phyloP scores from a whole-genome alignment of 2,888 invertebrate species.

The Metalampra italica region DNA sequence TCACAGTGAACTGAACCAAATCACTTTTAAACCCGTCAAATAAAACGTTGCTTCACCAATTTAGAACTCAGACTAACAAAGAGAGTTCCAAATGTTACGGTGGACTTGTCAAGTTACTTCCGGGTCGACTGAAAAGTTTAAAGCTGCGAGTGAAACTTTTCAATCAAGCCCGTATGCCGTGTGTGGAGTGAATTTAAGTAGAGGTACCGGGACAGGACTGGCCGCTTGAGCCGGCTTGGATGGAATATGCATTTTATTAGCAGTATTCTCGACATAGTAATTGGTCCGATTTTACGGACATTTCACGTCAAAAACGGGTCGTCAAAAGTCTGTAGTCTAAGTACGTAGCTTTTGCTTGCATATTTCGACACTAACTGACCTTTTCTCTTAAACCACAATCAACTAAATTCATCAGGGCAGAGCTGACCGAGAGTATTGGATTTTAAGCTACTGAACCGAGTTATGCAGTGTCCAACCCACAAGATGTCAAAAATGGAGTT shows the following conservation, averaged over 20 bases:
- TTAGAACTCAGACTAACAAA: conserved; percentile 14
- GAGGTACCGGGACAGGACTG: conserved; percentile 30
- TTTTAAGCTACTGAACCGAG: no score
- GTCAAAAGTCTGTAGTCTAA: no score
- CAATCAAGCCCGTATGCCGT: conserved; percentile 60
- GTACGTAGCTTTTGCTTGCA: not conserved
- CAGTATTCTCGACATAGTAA: no score
- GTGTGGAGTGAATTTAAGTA: conserved; percentile 35
- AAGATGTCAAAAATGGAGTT: no score
- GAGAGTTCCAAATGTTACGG: conserved; percentile 18
- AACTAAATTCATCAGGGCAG: no score
- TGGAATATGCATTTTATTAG: conserved; percentile 15
- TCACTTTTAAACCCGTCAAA: no score
- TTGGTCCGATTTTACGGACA: no score
- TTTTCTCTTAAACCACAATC: conserved; percentile 28
- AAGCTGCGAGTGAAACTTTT: conserved; percentile 44
- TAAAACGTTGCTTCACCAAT: no score
- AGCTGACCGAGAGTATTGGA: no score
- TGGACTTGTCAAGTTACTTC: conserved; percentile 16
- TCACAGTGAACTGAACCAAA: no score
- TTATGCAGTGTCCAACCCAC: no score
- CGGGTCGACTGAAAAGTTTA: conserved; percentile 5
- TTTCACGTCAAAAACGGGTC: no score
- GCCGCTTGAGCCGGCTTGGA: conserved; percentile 15
- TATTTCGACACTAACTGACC: conserved; percentile 23